phyloP scores from a whole-genome alignment of 2,888 invertebrate species.

The Caenorhabditis sp. region DNA sequence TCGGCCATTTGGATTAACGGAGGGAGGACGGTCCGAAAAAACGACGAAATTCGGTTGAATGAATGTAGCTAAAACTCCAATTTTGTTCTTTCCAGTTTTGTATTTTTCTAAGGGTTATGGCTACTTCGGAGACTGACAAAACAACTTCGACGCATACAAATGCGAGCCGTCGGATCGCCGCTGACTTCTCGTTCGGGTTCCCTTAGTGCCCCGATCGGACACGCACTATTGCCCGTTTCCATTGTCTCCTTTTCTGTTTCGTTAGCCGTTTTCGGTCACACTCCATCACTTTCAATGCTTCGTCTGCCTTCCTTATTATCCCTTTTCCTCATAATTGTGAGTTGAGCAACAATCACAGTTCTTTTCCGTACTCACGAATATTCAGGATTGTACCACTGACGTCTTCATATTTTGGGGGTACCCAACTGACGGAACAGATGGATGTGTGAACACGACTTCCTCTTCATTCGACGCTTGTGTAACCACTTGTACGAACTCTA shows the following conservation, averaged over 20 bases:
- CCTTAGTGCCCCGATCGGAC: background rate
- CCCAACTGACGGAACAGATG: background rate
- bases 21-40: conserved; percentile 1
- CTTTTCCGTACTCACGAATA: too few relatives aligned
- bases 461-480: conserved; percentile 1
- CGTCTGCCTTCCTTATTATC: background rate
- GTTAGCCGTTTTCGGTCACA: background rate
- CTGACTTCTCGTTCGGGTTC: background rate
- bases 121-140: background rate
- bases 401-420: conserved; percentile 8
- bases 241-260: background rate
- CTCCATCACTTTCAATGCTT: background rate
- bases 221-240: too few relatives aligned
- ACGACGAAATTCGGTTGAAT: too few relatives aligned
- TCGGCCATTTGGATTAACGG: conserved; percentile 6
- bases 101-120: background rate
- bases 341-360: background rate
- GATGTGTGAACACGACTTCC: background rate
- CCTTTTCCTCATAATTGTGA: background rate
- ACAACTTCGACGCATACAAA: background rate
- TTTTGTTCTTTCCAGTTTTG: background rate
- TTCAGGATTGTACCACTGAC: background rate
- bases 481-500: background rate
- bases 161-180: background rate
- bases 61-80: background rate